A percentile compares a stretch with the other conserved stretches of the same genome.
phyloP scores from a whole-genome alignment of 2,797 vertebrate species.

The Rhabdomys pumilio region DNA sequence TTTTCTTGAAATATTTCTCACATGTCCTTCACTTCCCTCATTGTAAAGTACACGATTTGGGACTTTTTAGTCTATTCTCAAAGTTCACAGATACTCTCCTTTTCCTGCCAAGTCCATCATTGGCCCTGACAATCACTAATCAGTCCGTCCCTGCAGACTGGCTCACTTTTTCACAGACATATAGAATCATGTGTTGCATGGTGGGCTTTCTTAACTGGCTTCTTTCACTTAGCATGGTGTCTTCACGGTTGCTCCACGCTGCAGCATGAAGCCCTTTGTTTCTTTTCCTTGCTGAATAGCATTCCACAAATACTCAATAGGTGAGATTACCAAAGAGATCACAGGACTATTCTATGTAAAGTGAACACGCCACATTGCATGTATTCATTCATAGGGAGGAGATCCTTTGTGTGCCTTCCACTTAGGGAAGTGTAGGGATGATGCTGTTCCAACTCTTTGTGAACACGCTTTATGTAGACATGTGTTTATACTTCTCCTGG shows the following conservation, averaged over 20 bases:
- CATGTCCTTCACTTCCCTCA: background rate
- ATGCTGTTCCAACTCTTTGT: background rate
- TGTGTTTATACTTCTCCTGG: background rate
- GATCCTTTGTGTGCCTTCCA: background rate
- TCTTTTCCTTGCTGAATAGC: constrained; percentile 15
- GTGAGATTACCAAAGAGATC: background rate
- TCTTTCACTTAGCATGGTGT: background rate
- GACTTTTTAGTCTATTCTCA: background rate
- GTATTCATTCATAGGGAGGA: background rate
- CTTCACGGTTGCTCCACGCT: background rate
- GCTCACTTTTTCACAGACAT: background rate
- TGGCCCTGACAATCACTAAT: background rate
- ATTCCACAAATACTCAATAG: constrained; percentile 34
- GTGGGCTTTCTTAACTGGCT: background rate
- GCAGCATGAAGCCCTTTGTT: background rate
- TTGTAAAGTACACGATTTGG: background rate
- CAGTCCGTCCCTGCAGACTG: background rate
- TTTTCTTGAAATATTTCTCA: background rate
- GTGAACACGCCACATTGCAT: background rate
- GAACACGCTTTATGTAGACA: background rate
- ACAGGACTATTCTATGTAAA: background rate
- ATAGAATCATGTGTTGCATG: rapidly evolving
- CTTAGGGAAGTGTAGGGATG: background rate
- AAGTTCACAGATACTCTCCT: background rate
- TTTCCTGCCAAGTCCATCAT: background rate